A percentile compares a stretch with the other conserved stretches of the same genome.
phyloP scores from a whole-genome alignment of 2,797 vertebrate species.

The Eleutherodactylus coqui region DNA sequence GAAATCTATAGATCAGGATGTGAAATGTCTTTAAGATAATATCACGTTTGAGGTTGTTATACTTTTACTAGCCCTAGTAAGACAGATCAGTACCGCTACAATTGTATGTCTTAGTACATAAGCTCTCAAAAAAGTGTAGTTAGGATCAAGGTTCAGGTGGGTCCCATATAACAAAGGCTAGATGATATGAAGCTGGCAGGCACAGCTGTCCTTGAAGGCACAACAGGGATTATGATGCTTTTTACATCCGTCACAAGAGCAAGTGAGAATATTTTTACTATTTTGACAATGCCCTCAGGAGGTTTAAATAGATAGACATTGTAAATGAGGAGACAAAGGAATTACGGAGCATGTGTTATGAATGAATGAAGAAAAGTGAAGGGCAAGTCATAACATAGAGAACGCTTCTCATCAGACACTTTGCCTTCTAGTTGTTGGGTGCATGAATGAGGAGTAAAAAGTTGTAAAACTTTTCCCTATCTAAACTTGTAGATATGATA shows the following conservation, averaged over 20 bases:
- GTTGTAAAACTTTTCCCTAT: no score
- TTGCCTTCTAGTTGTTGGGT: neutral
- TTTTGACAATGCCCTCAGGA: conserved; percentile 49
- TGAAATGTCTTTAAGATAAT: no score
- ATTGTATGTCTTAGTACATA: no score
- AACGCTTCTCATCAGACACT: neutral
- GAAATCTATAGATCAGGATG: no score
- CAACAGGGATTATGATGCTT: conserved; percentile 40
- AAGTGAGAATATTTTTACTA: conserved; percentile 58
- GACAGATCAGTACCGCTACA: no score
- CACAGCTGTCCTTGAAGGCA: conserved; percentile 48
- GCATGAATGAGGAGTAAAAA: neutral
- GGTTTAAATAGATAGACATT: conserved; percentile 66
- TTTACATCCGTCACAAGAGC: conserved; percentile 53
- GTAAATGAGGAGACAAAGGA: conserved; percentile 44
- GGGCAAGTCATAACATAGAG: conserved; percentile 2
- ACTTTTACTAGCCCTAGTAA: no score
- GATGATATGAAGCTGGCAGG: conserved; percentile 8
- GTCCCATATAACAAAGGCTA: conserved; percentile 8
- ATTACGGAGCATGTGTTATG: conserved; percentile 26
- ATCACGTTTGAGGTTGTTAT: no score
- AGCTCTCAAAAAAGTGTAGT: neutral
- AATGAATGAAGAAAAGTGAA: conserved; percentile 22
- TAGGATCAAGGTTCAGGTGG: conserved; percentile 8
- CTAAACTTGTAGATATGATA: neutral